phyloP scores from a whole-genome alignment of 2,113 vertebrate species.

The Thamnaconus septentrionalis region DNA sequence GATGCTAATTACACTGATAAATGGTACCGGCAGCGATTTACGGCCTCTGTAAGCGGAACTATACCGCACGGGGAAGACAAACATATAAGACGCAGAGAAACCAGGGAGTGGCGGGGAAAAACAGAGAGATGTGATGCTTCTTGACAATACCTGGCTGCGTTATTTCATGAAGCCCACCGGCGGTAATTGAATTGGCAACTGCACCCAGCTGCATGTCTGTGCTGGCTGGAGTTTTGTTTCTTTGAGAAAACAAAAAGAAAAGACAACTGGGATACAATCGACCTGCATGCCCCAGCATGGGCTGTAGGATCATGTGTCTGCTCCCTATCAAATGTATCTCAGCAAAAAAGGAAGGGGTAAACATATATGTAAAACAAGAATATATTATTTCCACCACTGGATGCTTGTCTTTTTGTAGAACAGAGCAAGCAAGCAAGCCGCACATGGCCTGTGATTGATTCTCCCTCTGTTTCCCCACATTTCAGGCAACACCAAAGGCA shows the following conservation, averaged over 20 bases:
- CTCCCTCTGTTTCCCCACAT: conserved; percentile 36
- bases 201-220: conserved; percentile 40
- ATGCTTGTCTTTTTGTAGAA: conserved; percentile 15
- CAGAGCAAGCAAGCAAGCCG: background rate
- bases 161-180: conserved; percentile 44
- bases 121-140: conserved; percentile 43
- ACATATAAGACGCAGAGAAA: conserved; percentile 23
- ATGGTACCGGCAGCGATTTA: conserved; percentile 73
- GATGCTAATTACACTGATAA: conserved; percentile 80
- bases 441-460: conserved; percentile 51
- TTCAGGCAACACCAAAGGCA: conserved; percentile 55
- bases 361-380: no score
- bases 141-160: conserved; percentile 54
- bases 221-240: no score
- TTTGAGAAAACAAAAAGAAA: no score
- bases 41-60: conserved; percentile 59
- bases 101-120: conserved; percentile 3
- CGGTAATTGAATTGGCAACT: conserved; percentile 61
- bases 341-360: no score
- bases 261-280: no score
- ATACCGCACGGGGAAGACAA: conserved; percentile 62
- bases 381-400: background rate
- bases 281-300: no score
- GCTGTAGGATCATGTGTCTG: background rate
- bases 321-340: no score